Conservation (phyloP, 2,113 vertebrate genomes). For the Marcusenius ussheri region DNA sequence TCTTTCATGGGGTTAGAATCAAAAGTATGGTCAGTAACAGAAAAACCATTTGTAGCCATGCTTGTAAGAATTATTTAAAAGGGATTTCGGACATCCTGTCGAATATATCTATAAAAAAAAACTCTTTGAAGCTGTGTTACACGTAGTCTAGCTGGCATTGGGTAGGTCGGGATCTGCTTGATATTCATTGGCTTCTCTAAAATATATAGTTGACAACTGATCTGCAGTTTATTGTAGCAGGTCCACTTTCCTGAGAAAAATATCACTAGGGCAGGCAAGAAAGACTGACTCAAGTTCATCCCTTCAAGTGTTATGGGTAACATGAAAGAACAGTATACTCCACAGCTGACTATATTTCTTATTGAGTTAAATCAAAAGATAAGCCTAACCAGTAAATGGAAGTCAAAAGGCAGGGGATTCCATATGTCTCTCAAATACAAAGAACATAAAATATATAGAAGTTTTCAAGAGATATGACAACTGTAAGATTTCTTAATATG, state of each 20-base stretch:
- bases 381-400: not conserved
- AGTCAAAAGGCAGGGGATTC: not conserved
- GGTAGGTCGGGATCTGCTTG: not conserved
- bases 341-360: not conserved
- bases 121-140: not conserved
- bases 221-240: not conserved
- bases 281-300: not conserved
- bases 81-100: not conserved
- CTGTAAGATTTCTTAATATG: not conserved
- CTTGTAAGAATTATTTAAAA: slow-evolving; percentile 1
- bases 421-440: not conserved
- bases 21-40: not conserved
- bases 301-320: not conserved
- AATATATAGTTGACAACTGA: not conserved
- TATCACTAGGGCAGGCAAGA: not conserved
- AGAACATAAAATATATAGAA: not conserved
- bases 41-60: not conserved
- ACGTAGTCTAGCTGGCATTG: not conserved
- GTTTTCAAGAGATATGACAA: not conserved
- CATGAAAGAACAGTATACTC: not conserved
- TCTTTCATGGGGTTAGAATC: not conserved
- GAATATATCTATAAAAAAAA: not conserved
- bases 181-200: not conserved
- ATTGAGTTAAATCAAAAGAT: not conserved
- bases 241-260: not conserved